phyloP scores from a whole-genome alignment of 2,797 vertebrate genomes.

The Macropus fuliginosus region DNA sequence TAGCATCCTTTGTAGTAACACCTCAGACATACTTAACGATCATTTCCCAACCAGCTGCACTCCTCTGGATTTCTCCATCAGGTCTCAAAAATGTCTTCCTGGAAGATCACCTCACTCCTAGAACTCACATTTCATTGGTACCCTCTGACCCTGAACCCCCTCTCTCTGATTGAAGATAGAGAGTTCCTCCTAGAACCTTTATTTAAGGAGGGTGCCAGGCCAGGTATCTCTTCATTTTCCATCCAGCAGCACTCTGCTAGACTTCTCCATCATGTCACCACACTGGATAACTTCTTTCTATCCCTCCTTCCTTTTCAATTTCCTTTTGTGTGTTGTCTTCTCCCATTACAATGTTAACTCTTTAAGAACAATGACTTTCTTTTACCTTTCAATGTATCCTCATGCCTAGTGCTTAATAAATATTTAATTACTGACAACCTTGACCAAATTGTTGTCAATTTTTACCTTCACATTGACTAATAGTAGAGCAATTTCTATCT shows the following conservation, averaged over 20 bases:
- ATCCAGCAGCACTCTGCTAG: not conserved
- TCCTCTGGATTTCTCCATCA: not conserved
- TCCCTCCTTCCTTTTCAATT: not conserved
- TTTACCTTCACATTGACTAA: not conserved
- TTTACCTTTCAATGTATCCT: not conserved
- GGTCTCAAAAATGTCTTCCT: not conserved
- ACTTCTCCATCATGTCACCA: not conserved
- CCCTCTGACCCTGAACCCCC: too few species aligned
- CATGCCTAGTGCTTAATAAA: not conserved
- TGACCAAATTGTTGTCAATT: not conserved
- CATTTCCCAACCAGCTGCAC: not conserved
- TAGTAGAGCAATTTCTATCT: not conserved
- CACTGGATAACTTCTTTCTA: not conserved
- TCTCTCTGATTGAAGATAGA: too few species aligned
- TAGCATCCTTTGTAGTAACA: not conserved
- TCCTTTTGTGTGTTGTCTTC: not conserved
- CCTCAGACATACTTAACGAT: not conserved
- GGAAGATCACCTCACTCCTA: not conserved
- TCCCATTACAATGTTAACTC: not conserved
- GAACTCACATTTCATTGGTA: too few species aligned
- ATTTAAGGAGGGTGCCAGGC: too few species aligned
- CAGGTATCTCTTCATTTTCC: not conserved
- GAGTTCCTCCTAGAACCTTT: too few species aligned
- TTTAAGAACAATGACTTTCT: not conserved
- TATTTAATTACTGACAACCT: not conserved